These are phyloP conservation scores for Cydia amplana DNA, from an alignment of 1,140 invertebrate genomes.

Conservation along the genomic window DNA sequence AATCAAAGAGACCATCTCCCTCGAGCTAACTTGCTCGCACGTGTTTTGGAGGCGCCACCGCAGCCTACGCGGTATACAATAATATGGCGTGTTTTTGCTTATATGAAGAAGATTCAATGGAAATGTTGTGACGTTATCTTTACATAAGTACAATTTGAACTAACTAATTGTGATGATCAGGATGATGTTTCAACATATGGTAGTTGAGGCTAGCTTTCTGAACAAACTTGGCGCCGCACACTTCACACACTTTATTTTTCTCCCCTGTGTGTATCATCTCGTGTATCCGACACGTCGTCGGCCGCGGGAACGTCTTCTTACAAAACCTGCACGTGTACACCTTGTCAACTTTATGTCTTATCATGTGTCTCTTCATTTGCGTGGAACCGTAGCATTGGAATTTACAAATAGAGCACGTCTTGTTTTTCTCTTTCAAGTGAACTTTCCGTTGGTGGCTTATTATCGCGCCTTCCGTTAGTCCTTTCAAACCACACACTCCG, in stretches of 20 bases:
- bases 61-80: too few species aligned
- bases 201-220: slow-evolving; percentile 40
- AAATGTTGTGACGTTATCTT: too few species aligned
- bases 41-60: too few species aligned
- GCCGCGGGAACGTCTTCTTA: slow-evolving; percentile 48
- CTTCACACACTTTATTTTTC: slow-evolving; percentile 86
- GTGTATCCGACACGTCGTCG: slow-evolving; percentile 80
- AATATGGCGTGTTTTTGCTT: too few species aligned
- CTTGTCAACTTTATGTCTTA: slow-evolving; percentile 8
- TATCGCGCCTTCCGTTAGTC: background rate
- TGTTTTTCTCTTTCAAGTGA: slow-evolving; percentile 36
- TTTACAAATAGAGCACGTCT: background rate
- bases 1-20: too few species aligned
- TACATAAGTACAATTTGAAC: background rate
- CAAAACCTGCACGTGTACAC: slow-evolving; percentile 19
- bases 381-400: background rate
- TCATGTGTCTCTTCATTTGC: background rate
- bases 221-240: slow-evolving; percentile 83
- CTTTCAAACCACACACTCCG: slow-evolving; percentile 32
- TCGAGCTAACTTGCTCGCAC: too few species aligned
- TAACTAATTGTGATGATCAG: background rate
- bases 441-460: slow-evolving; percentile 31
- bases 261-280: slow-evolving; percentile 85
- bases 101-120: too few species aligned
- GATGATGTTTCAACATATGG: slow-evolving; percentile 40